phyloP scores from a whole-genome alignment of 2,888 invertebrate species.

The Pandemis corylana region DNA sequence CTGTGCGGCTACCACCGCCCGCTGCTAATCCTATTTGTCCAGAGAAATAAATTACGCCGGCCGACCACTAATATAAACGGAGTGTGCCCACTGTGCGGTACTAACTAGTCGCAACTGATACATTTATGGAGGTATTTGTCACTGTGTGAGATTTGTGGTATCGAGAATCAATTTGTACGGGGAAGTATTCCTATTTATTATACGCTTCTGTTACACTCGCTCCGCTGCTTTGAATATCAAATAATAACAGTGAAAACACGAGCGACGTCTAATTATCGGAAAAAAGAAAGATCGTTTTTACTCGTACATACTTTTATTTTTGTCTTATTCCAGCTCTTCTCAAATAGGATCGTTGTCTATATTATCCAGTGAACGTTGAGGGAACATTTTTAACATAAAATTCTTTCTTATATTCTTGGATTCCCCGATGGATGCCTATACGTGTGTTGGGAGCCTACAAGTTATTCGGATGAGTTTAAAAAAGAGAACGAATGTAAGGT shows the following conservation, averaged over 20 bases:
- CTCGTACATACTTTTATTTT: background rate
- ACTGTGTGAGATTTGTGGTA: constrained; percentile 54
- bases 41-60: constrained; percentile 75
- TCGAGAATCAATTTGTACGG: constrained; percentile 42
- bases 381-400: constrained; percentile 7
- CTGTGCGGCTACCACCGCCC: constrained; percentile 59
- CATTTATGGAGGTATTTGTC: constrained; percentile 62
- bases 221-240: constrained; percentile 15
- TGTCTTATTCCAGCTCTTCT: background rate
- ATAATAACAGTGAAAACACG: background rate
- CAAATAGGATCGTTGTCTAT: background rate
- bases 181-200: constrained; percentile 19
- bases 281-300: background rate
- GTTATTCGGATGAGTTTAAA: constrained; percentile 23
- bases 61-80: constrained; percentile 66
- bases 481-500: constrained; percentile 24
- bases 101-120: constrained; percentile 55
- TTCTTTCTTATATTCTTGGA: constrained; percentile 10
- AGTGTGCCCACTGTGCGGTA: constrained; percentile 59
- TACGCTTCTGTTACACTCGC: background rate
- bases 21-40: constrained; percentile 80
- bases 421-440: constrained; percentile 15
- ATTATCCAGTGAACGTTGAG: background rate
- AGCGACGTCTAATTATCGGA: constrained; percentile 5
- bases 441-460: constrained; percentile 12